Base-by-base conservation (phyloP, 2,113 vertebrate genomes). In the Reinhardtius hippoglossoides region DNA sequence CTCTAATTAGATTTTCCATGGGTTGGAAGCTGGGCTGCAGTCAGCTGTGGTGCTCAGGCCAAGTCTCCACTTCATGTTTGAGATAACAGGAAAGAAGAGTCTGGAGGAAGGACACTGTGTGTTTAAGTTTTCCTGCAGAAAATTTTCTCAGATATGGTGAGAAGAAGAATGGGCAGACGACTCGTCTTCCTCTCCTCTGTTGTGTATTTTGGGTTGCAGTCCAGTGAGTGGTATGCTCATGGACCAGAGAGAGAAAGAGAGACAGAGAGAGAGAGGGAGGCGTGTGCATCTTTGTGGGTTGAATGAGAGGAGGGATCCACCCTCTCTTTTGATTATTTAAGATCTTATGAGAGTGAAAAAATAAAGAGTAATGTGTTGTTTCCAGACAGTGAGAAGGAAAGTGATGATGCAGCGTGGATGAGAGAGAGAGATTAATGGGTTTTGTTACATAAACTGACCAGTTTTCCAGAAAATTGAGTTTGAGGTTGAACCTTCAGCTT, bases 361-460 rank as follows among this genome's bases (percentile, higher is more conserved):
- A 21, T 8, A 84, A 91, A 79, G 79, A 88, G 87, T 90, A 91
- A 90, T 86, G 86, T 91, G 90, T 91, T 92, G 88, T 91, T 94
- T 94, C 89, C 91, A 93, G 31, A 31, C 88, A 85, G 77, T 73
- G 35, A 50, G 67, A 77, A 71, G 85, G 88, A 90, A 91, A 92
- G 80, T 88, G 90, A 92, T 93, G 91, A 94, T 90, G 87, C 89
- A 90, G 92, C 88, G 86, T 84, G 81, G 86, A 84, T 86, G 31
- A 31, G 77, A 88, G 81, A 89, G 74, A 86, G 81, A 92, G 91
- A 91, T 91, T 87, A 91, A 93, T 91, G 85, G 84, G 84, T 89
- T 88, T 31, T 83, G 85, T 93, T 93, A 92, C 89, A 89, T 92
- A 94, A 93, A 82, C 65, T 65, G 44, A 80, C 66, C 76, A 88